These are phyloP conservation scores for Drosophila gaucha DNA, from an alignment of 2,888 invertebrate genomes.

Conservation along the genomic window DNA sequence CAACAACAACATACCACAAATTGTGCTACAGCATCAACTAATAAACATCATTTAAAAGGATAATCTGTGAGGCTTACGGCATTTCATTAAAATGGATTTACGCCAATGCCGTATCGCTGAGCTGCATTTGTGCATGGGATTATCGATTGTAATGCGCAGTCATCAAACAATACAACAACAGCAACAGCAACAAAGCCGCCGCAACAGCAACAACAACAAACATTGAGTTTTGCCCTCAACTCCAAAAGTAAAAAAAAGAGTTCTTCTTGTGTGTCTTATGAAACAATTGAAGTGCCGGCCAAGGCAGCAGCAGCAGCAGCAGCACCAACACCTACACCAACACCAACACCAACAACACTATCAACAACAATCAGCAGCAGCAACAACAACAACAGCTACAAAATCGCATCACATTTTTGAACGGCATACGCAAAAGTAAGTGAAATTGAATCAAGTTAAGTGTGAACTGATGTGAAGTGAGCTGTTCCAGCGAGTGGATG, in stretches of 20 bases:
- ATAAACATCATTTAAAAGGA: constrained; percentile 63
- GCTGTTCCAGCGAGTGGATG: neutral
- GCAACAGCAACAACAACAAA: constrained; percentile 47
- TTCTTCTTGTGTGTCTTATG: constrained; percentile 60
- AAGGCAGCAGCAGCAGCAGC: constrained; percentile 41
- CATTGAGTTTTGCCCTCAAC: constrained; percentile 48
- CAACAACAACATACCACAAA: constrained; percentile 26
- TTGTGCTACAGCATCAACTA: constrained; percentile 25
- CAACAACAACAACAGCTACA: constrained; percentile 46
- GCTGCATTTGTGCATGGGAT: constrained; percentile 74
- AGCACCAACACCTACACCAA: constrained; percentile 14
- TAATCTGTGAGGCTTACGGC: constrained; percentile 57
- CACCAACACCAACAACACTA: constrained; percentile 29
- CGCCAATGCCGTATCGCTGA: constrained; percentile 66
- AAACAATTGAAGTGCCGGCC: constrained; percentile 72
- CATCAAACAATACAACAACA: constrained; percentile 64
- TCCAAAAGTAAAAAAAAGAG: constrained; percentile 1
- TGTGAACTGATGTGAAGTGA: constrained; percentile 46
- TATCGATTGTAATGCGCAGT: constrained; percentile 77
- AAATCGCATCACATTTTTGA: constrained; percentile 69
- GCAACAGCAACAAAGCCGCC: constrained; percentile 25
- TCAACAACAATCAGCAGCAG: constrained; percentile 50
- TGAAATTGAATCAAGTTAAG: constrained; percentile 47
- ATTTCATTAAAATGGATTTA: constrained; percentile 76
- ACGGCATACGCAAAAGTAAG: constrained; percentile 78